Evolutionary conservation across 2,113 vertebrate genomes (phyloP), one percentile per base, ranked within the genome.

Genomic region (Mesembrinibis cayennensis): DNA sequence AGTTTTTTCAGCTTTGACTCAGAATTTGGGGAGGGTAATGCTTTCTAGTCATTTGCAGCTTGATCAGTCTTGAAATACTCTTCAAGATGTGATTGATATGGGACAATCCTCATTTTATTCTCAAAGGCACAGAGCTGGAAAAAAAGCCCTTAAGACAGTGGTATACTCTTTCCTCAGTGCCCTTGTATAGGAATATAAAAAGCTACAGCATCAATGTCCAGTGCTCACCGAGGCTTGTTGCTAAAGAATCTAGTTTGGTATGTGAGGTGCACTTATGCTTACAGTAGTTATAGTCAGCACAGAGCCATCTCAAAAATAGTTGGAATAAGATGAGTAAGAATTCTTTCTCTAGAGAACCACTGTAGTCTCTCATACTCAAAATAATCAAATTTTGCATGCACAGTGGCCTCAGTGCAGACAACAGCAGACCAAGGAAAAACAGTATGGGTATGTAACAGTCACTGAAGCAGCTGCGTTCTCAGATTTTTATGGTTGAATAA

Each of bases 401-500:
- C 8, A 55, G 18, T 49, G n/a, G 49, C n/a, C 36, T 84, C 52
- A 47, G 29, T 61, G 32, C 56, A 69, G 40, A 49, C 56, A 80
- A 55, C n/a, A 85, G 52, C 44, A 81, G 38, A 67, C 56, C 38
- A 58, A 85, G 13, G 19, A 32, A 79, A 82, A 81, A 38, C 20
- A 53, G 32, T 56, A 27, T 26, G 63, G 26, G 3, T 74, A 55
- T 50, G 26, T 89, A 89, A 53, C 18, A 84, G 47, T 70, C 71
- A 77, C 23, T 73, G 58, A 85, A 82, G 42, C 42, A 73, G 62
- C 84, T 62, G 47, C n/a, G 32, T 73, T 95, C 50, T 92, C 38
- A 82, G 52, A 30, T 44, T 92, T 80, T 90, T 77, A 62, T 89
- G 42, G 40, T 83, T 92, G 63, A 88, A 87, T 87, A 87, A 94